phyloP scores from a whole-genome alignment of 1,140 invertebrate species.

The Glomeris maerens region DNA sequence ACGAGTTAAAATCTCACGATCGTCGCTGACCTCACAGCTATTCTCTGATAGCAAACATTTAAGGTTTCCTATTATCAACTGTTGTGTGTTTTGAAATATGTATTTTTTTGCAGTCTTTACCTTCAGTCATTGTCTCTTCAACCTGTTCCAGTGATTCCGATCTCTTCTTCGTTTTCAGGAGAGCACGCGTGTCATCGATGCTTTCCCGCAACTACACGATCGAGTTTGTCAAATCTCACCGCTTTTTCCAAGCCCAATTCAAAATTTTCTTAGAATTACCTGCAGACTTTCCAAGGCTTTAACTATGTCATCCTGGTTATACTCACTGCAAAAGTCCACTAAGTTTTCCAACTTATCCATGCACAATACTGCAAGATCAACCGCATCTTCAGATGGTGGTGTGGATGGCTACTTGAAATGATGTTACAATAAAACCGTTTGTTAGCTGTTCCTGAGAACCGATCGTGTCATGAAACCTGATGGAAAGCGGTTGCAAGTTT shows the following conservation, averaged over 20 bases:
- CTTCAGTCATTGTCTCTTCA: not conserved
- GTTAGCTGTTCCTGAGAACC: not conserved
- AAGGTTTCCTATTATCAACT: no score
- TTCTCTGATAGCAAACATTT: no score
- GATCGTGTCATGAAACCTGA: not conserved
- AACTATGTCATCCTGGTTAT: not conserved
- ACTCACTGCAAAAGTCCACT: not conserved
- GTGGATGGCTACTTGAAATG: not conserved
- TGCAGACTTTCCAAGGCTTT: not conserved
- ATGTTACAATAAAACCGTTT: not conserved
- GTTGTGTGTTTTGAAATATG: not conserved
- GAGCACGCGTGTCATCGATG: not conserved
- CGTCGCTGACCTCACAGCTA: not conserved
- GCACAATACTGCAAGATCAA: not conserved
- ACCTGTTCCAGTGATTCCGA: no score
- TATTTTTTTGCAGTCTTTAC: not conserved
- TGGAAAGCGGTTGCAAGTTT: no score
- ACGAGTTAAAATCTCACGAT: not conserved
- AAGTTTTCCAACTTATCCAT: not conserved
- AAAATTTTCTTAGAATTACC: not conserved
- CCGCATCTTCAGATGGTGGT: not conserved
- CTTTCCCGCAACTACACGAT: not conserved
- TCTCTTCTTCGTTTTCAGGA: not conserved
- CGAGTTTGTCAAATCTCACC: not conserved
- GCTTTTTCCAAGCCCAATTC: not conserved